Evolutionary conservation across 2,113 vertebrate genomes (phyloP).

Genomic region (Ctenomys sociabilis): DNA sequence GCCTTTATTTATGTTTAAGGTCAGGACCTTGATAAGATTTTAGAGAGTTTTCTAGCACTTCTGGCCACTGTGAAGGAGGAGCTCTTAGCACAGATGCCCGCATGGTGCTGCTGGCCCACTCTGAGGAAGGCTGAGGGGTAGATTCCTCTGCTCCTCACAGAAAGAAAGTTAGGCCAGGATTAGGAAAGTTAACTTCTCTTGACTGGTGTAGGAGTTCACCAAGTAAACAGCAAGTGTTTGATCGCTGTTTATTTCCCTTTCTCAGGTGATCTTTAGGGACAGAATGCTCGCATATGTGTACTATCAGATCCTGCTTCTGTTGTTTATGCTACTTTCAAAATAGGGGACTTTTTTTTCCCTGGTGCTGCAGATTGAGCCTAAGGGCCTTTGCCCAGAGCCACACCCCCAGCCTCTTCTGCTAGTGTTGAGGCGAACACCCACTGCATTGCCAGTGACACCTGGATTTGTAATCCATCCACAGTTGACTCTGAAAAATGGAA

Average conservation of each 20-base stretch:
- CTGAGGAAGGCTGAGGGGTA: background rate
- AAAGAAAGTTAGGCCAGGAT: background rate
- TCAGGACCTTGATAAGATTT: background rate
- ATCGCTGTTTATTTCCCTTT: background rate
- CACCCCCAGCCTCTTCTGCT: background rate
- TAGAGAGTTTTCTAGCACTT: background rate
- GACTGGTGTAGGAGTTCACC: background rate
- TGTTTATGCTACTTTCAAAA: background rate
- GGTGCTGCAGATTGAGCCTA: background rate
- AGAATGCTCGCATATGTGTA: background rate
- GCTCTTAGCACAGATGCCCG: background rate
- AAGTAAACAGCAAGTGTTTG: background rate
- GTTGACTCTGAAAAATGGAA: background rate
- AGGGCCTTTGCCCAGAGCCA: background rate
- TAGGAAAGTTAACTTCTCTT: background rate
- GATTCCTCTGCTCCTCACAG: background rate
- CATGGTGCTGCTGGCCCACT: background rate
- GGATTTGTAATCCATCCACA: background rate
- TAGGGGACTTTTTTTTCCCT: background rate
- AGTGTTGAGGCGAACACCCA: background rate
- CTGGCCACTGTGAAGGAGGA: background rate
- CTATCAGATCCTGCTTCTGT: background rate
- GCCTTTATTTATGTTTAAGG: constrained; percentile 28
- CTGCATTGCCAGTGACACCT: background rate
- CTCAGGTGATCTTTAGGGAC: constrained; percentile 32